phyloP scores from a whole-genome alignment of 2,888 invertebrate genomes.

The Agrochola circellaris region DNA sequence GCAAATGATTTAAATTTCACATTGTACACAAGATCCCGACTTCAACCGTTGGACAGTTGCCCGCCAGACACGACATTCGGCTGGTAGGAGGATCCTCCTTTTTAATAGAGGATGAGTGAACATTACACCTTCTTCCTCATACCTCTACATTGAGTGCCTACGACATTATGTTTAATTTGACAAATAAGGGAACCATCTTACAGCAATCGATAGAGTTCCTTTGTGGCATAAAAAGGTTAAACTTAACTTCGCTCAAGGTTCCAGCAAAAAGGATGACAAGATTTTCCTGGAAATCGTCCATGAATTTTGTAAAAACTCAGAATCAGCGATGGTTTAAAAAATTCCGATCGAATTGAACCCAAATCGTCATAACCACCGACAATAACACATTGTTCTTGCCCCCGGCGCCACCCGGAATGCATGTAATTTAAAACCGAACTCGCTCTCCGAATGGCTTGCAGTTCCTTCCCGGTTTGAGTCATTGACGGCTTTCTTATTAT shows the following conservation, averaged over 20 bases:
- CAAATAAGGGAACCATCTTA: neutral
- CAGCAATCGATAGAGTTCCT: neutral
- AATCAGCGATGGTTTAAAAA: neutral
- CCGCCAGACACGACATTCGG: no score
- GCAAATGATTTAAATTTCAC: no score
- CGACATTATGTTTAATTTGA: neutral
- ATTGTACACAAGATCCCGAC: no score
- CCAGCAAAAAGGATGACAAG: no score
- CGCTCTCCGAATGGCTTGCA: conserved; percentile 37
- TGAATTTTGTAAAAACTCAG: no score
- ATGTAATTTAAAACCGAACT: conserved; percentile 63
- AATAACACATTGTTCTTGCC: conserved; percentile 62
- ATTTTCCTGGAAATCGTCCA: no score
- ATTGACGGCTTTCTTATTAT: conserved; percentile 76
- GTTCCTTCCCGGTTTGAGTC: conserved; percentile 76
- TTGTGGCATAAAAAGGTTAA: no score
- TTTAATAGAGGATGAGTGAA: no score
- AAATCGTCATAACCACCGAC: conserved; percentile 25
- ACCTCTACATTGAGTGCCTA: neutral
- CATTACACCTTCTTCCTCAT: no score
- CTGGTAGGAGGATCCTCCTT: no score
- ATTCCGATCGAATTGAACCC: conserved; percentile 14
- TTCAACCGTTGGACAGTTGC: no score
- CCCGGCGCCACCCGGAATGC: conserved; percentile 65
- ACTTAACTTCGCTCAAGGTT: no score